These are phyloP conservation scores for Bergia sp. DNA, from an alignment of 92 coral and sea anemone genomes.

Conservation along the genomic window DNA sequence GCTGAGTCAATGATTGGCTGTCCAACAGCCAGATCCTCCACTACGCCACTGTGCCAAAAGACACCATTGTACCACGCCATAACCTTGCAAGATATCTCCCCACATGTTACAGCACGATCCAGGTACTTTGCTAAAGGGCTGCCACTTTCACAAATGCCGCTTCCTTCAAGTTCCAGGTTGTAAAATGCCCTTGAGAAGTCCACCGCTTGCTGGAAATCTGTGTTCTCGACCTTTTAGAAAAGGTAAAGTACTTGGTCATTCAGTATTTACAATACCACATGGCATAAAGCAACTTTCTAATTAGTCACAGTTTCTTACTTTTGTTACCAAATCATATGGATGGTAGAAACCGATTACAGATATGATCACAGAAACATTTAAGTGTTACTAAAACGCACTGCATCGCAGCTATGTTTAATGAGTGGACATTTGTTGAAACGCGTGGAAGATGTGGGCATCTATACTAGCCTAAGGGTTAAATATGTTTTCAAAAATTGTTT, in stretches of 20 bases:
- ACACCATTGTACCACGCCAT: slow-evolving; percentile 42
- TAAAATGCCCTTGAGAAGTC: slow-evolving; percentile 33
- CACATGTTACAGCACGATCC: neutral
- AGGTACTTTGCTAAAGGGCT: slow-evolving; percentile 19
- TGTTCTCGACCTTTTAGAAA: slow-evolving; percentile 1
- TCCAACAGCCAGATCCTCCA: slow-evolving; percentile 25
- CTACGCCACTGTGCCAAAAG: slow-evolving; percentile 3
- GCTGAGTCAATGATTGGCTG: slow-evolving; percentile 30
- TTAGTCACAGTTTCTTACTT: too few relatives aligned
- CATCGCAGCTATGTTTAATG: too few relatives aligned
- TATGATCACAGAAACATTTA: too few relatives aligned
- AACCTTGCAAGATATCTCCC: slow-evolving; percentile 12
- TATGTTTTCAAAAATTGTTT: too few relatives aligned
- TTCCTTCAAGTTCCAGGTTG: slow-evolving; percentile 32
- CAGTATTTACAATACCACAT: too few relatives aligned
- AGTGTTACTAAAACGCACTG: too few relatives aligned
- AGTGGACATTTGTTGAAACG: too few relatives aligned
- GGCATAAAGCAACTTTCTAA: too few relatives aligned
- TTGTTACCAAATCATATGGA: too few relatives aligned
- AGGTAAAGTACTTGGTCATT: neutral
- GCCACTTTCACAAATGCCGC: neutral
- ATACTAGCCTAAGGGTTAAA: too few relatives aligned
- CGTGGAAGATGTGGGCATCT: too few relatives aligned
- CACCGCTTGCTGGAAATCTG: slow-evolving; percentile 26
- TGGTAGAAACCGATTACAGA: too few relatives aligned